Evolutionary conservation across 53 echinoderm and acorn worm genomes (phyloP), one percentile per base, ranked within the genome.

Genomic region (Astropecten irregularis): DNA sequence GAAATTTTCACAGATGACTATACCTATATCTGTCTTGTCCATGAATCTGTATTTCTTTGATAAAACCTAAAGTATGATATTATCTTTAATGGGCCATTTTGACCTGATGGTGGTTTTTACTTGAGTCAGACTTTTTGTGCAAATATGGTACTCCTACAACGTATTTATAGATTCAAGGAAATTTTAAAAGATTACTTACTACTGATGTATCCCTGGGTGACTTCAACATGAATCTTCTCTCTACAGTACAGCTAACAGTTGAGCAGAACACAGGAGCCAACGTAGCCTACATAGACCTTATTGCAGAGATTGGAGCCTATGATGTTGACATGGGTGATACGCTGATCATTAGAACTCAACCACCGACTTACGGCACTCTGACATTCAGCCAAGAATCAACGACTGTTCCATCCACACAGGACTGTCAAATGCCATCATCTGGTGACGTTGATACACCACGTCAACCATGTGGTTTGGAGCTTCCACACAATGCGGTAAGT

Each of bases 281-380:
- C 42, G 26, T 83, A 3, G 89, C 56, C 15, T 89, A 89, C 64
- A 34, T 23, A 8, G 69, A 68, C 30, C 66, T 89, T 18, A 19
- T 23, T 0, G 69, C 47, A 3, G 18, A 25, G 37, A 21, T 89
- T 7, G 89, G 89, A 16, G 89, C 76, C 11, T 89, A 54, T 34
- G 89, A 89, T 30, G 74, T 74, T 0, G 89, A 89, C 76, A 40
- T 29, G 3, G 40, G 40, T 25, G 84, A 89, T 36, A 39, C 60
- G 7, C 35, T 89, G 47, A 83, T 32, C 21, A 18, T 89, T 11
- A 15, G 53, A 30, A 61, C 65, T 28, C 48, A 84, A 31, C 66
- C 54, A 35, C 76, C 89, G 53, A 4, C 53, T 1, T 39, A 66
- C 28, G 89, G 89, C 4, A 30, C 35, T 11, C 65, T 89, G 18